These are phyloP conservation scores for Macrophya annulata DNA, from an alignment of 2,888 invertebrate genomes.

Conservation along the genomic window DNA sequence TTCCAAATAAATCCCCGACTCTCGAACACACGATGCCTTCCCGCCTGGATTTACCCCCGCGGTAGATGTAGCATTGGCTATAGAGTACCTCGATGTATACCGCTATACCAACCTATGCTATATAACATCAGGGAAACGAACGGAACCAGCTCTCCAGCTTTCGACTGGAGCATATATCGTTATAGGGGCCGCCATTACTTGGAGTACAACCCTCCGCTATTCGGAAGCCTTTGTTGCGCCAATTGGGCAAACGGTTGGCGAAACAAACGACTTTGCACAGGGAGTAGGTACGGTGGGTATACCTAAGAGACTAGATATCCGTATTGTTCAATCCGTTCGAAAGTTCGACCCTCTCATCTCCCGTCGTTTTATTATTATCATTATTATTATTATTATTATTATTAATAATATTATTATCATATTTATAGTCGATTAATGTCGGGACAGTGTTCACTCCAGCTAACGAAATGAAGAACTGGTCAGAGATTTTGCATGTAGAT, in stretches of 20 bases:
- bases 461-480: neutral
- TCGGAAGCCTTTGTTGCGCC: conserved; percentile 54
- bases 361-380: neutral
- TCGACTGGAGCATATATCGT: conserved; percentile 55
- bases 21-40: conserved; percentile 75
- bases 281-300: neutral
- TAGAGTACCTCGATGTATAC: conserved; percentile 14
- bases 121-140: conserved; percentile 51
- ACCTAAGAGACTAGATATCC: conserved; percentile 49
- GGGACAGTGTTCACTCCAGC: neutral
- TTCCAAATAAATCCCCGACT: conserved; percentile 78
- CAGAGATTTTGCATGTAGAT: conserved; percentile 15
- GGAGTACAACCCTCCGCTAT: conserved; percentile 70
- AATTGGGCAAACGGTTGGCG: conserved; percentile 49
- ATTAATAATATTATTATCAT: neutral
- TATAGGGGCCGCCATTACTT: conserved; percentile 73
- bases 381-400: neutral
- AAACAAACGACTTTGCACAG: conserved; percentile 49
- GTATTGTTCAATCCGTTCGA: conserved; percentile 34
- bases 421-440: conserved; percentile 10
- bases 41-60: conserved; percentile 72
- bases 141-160: conserved; percentile 59
- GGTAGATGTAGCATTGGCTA: conserved; percentile 32
- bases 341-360: conserved; percentile 18
- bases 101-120: conserved; percentile 27